Evolutionary conservation across 1,140 invertebrate genomes (phyloP).

Genomic region (Drosophila takahashii): DNA sequence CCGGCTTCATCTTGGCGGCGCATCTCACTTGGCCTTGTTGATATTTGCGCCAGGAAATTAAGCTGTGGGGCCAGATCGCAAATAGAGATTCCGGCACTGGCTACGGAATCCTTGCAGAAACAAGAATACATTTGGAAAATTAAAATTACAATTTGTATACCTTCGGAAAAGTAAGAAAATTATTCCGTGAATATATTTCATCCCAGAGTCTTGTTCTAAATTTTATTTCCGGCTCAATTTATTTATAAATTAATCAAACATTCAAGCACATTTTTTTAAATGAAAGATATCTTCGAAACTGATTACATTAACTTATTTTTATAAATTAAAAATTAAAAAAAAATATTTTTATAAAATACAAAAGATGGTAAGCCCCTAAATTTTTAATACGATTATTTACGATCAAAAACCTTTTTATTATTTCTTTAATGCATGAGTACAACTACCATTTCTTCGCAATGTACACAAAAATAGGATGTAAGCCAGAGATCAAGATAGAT

Average conservation of each 20-base stretch:
- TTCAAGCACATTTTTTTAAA: too few relatives aligned
- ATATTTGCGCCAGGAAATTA: conserved; percentile 78
- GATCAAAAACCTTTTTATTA: not conserved
- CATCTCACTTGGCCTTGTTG: conserved; percentile 55
- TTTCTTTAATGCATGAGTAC: not conserved
- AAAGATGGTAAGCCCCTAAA: too few relatives aligned
- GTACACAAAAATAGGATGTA: not conserved
- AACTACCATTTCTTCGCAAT: not conserved
- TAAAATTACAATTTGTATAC: not conserved
- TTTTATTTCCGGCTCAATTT: too few relatives aligned
- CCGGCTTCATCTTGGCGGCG: conserved; percentile 47
- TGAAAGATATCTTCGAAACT: too few relatives aligned
- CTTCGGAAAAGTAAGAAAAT: too few relatives aligned
- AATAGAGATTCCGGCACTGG: conserved; percentile 20
- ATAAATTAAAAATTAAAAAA: too few relatives aligned
- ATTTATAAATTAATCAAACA: too few relatives aligned
- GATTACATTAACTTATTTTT: too few relatives aligned
- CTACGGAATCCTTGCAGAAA: conserved; percentile 6
- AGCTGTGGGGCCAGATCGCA: conserved; percentile 60
- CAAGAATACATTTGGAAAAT: conserved; percentile 9
- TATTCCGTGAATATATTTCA: not conserved
- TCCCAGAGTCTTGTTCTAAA: not conserved
- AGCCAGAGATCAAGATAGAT: conserved; percentile 1
- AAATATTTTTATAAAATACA: too few relatives aligned
- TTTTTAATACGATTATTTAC: too few relatives aligned